Percentiles rank a stretch among this genome's conserved stretches.
Conservation (phyloP, 2,797 vertebrate genomes). For the Lepilemur ruficaudatus region DNA sequence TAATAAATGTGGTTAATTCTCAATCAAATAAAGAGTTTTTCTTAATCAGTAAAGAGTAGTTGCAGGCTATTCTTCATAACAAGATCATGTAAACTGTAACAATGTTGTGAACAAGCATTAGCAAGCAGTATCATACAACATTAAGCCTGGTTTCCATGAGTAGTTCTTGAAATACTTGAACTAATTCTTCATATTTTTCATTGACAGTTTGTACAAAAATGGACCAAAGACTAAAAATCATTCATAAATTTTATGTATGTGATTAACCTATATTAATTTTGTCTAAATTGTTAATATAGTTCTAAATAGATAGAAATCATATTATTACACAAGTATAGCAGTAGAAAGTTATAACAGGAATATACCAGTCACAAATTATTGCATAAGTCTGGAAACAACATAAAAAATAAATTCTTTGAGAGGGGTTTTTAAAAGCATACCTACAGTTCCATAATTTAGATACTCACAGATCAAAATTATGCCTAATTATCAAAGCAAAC, state of each 20-base stretch:
- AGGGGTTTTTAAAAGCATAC: not conserved
- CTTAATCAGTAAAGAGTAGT: not conserved
- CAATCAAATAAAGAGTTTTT: not conserved
- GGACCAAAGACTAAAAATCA: slow-evolving; percentile 37
- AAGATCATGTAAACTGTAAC: not conserved
- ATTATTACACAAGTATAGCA: not conserved
- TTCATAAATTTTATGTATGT: not conserved
- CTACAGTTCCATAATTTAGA: not conserved
- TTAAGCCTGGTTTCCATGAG: not conserved
- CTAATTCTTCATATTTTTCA: slow-evolving; percentile 49
- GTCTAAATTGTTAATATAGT: not conserved
- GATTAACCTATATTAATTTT: slow-evolving; percentile 35
- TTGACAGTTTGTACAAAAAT: slow-evolving; percentile 9
- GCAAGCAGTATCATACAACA: not conserved
- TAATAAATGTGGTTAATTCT: slow-evolving; percentile 30
- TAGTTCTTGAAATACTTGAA: slow-evolving; percentile 29
- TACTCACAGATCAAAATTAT: not conserved
- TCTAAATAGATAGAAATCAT: not conserved
- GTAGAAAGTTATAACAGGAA: slow-evolving; percentile 45
- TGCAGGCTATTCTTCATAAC: not conserved
- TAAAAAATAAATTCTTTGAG: slow-evolving; percentile 12
- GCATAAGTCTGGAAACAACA: not conserved
- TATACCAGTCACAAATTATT: slow-evolving; percentile 21
- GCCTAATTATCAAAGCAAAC: slow-evolving; percentile 22
- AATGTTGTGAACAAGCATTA: slow-evolving; percentile 27